Evolutionary conservation across 2,888 invertebrate species (phyloP).

Genomic region (Temnothorax ravouxi): DNA sequence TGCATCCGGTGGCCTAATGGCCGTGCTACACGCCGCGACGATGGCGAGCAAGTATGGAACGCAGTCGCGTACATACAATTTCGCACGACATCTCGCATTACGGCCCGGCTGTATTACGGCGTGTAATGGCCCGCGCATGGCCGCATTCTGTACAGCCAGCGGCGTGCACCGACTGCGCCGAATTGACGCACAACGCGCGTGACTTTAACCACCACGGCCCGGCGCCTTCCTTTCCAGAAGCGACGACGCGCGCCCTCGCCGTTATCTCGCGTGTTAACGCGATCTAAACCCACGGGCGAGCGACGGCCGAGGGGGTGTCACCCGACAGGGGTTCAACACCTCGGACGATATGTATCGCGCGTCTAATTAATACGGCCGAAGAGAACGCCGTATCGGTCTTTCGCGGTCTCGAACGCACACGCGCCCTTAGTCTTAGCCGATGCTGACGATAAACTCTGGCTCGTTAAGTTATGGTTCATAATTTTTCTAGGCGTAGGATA

Average conservation of each 20-base stretch:
- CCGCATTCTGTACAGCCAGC: constrained; percentile 54
- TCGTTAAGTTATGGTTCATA: constrained; percentile 27
- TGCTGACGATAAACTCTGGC: constrained; percentile 17
- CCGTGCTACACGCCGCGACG: constrained; percentile 44
- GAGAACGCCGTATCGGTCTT: background rate
- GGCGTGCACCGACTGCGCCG: constrained; percentile 45
- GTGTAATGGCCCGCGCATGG: constrained; percentile 67
- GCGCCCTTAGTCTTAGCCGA: background rate
- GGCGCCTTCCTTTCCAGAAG: background rate
- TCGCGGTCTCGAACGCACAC: background rate
- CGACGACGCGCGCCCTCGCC: constrained; percentile 5
- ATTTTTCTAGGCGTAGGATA: background rate
- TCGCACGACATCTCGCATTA: constrained; percentile 82
- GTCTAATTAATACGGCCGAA: constrained; percentile 49
- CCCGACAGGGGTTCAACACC: constrained; percentile 47
- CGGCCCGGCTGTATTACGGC: constrained; percentile 73
- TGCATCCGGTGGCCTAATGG: constrained; percentile 47
- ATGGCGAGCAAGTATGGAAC: constrained; percentile 31
- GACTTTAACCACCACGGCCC: constrained; percentile 55
- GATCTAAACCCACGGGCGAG: constrained; percentile 45
- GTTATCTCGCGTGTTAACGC: constrained; percentile 56
- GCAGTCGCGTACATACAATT: constrained; percentile 79
- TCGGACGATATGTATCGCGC: constrained; percentile 49
- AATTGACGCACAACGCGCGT: constrained; percentile 67
- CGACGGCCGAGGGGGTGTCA: background rate